Conservation (phyloP, 2,797 vertebrate genomes). For the Clarias platycephalus region DNA sequence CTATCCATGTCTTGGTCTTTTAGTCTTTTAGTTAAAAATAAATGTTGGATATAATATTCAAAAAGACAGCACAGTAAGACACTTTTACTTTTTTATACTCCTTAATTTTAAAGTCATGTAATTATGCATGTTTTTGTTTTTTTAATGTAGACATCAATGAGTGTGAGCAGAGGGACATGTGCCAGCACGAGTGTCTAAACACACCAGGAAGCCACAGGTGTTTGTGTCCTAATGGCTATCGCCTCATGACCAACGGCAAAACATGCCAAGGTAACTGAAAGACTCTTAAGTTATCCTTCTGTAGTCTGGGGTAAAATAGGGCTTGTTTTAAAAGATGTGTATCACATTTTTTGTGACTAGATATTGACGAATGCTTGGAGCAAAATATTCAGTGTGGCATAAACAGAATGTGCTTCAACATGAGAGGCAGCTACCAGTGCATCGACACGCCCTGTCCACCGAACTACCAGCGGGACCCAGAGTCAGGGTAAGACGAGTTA, state of each 20-base stretch:
- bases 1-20: background rate
- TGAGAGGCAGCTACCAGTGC: constrained; percentile 92
- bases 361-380: constrained; percentile 91
- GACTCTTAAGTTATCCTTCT: background rate
- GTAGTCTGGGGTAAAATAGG: background rate
- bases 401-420: constrained; percentile 96
- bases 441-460: constrained; percentile 94
- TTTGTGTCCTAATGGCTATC: constrained; percentile 87
- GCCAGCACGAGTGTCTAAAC: constrained; percentile 95
- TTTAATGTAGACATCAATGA: constrained; percentile 86
- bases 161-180: constrained; percentile 86
- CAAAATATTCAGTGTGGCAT: constrained; percentile 86
- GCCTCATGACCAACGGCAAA: constrained; percentile 87
- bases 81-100: background rate
- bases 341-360: constrained; percentile 65
- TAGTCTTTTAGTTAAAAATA: background rate
- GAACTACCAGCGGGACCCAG: constrained; percentile 85
- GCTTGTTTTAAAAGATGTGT: background rate
- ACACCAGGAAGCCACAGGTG: constrained; percentile 89
- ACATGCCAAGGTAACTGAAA: constrained; percentile 87
- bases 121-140: background rate
- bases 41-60: background rate
- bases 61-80: background rate
- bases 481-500: constrained; percentile 74
- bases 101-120: background rate